A percentile compares a stretch with the other conserved stretches of the same genome.
Conservation (phyloP, 2,113 vertebrate genomes). For the mouse (Mus musculus) region DNA sequence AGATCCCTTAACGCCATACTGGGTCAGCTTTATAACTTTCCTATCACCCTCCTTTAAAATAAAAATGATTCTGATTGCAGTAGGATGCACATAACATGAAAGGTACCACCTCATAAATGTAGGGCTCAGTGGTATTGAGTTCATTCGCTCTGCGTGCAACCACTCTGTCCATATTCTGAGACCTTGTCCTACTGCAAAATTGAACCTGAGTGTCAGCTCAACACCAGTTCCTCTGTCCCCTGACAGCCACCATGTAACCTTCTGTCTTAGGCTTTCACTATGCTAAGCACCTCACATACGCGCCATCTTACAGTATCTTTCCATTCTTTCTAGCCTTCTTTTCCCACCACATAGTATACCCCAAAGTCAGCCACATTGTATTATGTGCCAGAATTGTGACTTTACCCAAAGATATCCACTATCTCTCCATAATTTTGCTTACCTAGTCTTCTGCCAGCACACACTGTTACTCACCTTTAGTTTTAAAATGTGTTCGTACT, state of each 20-base stretch:
- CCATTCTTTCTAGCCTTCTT: neutral
- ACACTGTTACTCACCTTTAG: neutral
- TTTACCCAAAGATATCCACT: neutral
- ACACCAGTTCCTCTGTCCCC: neutral
- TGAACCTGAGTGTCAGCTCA: neutral
- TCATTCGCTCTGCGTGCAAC: neutral
- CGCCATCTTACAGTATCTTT: neutral
- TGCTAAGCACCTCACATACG: neutral
- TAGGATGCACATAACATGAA: neutral
- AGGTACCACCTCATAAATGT: neutral
- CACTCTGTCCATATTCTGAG: neutral
- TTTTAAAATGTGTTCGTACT: constrained; percentile 8
- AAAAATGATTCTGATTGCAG: constrained; percentile 3
- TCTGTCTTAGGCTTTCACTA: neutral
- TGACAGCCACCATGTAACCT: neutral
- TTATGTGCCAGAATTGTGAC: neutral
- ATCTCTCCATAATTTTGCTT: neutral
- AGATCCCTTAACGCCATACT: neutral
- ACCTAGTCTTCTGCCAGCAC: neutral
- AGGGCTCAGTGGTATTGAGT: neutral
- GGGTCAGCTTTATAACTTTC: neutral
- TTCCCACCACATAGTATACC: neutral
- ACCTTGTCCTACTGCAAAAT: constrained; percentile 7
- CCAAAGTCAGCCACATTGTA: neutral
- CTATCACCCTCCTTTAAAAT: neutral